A percentile compares a stretch with the other conserved stretches of the same genome.
Conservation (phyloP, 2,113 vertebrate genomes). For the Melanerpes aurifrons region DNA sequence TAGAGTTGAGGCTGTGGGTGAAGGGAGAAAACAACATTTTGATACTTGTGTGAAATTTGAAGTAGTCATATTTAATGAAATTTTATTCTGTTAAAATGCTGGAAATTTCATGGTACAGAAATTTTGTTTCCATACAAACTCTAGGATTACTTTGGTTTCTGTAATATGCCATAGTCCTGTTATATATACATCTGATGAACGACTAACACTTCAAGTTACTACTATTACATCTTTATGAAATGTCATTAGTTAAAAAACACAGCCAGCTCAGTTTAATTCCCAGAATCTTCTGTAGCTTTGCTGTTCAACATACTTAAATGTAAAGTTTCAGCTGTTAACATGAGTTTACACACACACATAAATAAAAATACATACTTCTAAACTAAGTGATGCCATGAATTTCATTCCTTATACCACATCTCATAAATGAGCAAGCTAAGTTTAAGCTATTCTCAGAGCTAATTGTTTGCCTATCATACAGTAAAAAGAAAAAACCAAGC, state of each 20-base stretch:
- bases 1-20: neutral
- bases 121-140: neutral
- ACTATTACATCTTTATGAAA: neutral
- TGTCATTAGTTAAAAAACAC: neutral
- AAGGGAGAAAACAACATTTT: neutral
- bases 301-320: neutral
- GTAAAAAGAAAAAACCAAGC: neutral
- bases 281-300: neutral
- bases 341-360: neutral
- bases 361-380: neutral
- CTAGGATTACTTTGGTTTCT: neutral
- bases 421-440: neutral
- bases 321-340: neutral
- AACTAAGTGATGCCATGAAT: neutral
- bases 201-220: neutral
- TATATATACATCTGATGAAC: neutral
- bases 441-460: neutral
- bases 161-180: neutral
- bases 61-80: neutral
- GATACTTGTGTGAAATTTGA: neutral
- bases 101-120: neutral
- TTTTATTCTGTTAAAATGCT: neutral
- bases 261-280: neutral
- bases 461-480: neutral
- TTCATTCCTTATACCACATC: neutral